Conservation (phyloP, 1,140 invertebrate species). For the Brachionus asplanchnoidis region DNA sequence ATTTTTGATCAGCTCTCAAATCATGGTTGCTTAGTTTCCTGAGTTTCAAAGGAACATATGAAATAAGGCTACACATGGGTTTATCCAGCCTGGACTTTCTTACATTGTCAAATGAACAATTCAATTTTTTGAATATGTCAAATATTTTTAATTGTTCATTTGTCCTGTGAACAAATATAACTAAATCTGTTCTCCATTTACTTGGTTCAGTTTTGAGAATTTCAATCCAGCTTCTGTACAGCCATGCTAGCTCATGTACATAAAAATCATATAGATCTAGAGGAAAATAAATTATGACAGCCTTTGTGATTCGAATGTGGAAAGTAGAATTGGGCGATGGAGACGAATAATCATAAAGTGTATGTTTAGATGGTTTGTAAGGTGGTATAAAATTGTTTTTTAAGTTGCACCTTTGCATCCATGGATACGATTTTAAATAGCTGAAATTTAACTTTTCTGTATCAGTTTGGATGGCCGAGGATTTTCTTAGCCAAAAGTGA, state of each 20-base stretch:
- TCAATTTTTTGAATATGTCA: background rate
- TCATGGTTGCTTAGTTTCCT: background rate
- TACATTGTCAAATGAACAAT: conserved; percentile 14
- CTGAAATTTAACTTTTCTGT: background rate
- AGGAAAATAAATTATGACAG: background rate
- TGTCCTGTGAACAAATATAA: background rate
- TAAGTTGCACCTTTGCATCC: background rate
- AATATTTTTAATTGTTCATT: background rate
- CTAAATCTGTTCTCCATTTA: conserved; percentile 36
- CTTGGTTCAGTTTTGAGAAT: background rate
- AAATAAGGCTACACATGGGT: conserved; percentile 23
- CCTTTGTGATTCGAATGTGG: background rate
- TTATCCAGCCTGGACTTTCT: background rate
- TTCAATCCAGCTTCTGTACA: conserved; percentile 37
- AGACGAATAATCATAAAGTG: background rate
- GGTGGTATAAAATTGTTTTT: background rate
- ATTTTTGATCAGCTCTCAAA: background rate
- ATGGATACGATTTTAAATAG: background rate
- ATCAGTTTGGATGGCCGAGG: background rate
- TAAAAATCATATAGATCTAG: background rate
- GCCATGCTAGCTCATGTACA: background rate
- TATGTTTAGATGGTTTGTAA: background rate
- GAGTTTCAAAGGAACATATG: background rate
- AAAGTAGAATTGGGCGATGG: background rate
- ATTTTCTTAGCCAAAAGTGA: background rate